phyloP scores from a whole-genome alignment of 2,888 invertebrate genomes.

The Mythimna ferrago region DNA sequence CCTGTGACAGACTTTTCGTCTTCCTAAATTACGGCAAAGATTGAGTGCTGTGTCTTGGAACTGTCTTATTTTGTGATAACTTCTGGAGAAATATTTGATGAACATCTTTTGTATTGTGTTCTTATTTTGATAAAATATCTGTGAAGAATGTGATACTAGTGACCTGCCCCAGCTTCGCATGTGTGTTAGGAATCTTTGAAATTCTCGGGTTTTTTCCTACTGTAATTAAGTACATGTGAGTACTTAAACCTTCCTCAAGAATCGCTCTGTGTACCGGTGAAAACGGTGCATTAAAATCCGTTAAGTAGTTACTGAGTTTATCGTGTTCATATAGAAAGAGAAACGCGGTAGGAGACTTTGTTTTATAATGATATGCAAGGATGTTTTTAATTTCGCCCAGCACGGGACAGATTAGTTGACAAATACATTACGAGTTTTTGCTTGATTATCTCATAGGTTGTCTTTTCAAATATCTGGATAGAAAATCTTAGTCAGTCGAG shows the following conservation, averaged over 20 bases:
- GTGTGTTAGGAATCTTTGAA: no score
- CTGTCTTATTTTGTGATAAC: constrained; percentile 39
- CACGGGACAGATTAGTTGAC: background rate
- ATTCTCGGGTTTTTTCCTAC: no score
- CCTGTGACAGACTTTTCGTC: constrained; percentile 54
- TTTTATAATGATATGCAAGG: no score
- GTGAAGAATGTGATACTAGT: background rate
- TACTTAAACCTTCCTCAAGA: no score
- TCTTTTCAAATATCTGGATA: background rate
- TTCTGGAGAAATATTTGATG: constrained; percentile 33
- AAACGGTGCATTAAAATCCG: no score
- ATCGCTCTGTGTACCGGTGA: no score
- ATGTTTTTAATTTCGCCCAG: background rate
- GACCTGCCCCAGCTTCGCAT: no score
- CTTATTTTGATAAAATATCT: background rate
- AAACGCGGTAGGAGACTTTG: no score
- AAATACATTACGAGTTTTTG: background rate
- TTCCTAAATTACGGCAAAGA: constrained; percentile 53
- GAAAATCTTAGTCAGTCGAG: background rate
- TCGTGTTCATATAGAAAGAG: no score
- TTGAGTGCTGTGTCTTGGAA: constrained; percentile 43
- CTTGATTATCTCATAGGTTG: background rate
- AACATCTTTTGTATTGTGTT: constrained; percentile 13
- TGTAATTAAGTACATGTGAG: no score
- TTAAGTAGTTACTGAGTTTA: background rate